These are phyloP conservation scores for Pteronura brasiliensis DNA, from an alignment of 2,113 vertebrate genomes.

Conservation along the genomic window DNA sequence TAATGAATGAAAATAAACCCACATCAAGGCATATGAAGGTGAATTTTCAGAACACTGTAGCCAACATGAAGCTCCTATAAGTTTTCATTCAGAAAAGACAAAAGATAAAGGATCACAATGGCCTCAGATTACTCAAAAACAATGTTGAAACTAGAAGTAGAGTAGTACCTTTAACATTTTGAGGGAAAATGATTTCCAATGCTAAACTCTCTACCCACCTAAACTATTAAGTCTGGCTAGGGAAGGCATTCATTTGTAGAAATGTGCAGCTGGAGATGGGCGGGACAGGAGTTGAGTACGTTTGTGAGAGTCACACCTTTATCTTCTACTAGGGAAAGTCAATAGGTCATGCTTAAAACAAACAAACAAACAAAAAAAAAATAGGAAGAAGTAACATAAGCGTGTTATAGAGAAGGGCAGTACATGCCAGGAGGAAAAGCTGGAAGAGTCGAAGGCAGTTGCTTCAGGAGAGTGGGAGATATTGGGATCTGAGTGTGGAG, in stretches of 20 bases:
- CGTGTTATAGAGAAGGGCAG: neutral
- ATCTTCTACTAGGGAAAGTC: neutral
- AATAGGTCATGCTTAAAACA: neutral
- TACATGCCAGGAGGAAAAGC: neutral
- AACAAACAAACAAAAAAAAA: neutral
- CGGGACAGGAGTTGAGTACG: neutral
- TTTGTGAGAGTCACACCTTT: neutral
- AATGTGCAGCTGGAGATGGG: neutral
- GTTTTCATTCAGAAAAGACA: neutral
- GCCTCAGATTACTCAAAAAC: neutral
- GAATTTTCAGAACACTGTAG: neutral
- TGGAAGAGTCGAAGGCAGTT: neutral
- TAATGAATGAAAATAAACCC: neutral
- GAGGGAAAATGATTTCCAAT: neutral
- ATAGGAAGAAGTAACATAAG: neutral
- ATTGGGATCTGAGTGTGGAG: neutral
- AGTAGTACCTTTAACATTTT: neutral
- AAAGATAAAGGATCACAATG: neutral
- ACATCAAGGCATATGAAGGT: neutral
- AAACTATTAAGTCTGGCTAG: neutral
- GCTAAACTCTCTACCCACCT: neutral
- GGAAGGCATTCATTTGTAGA: neutral
- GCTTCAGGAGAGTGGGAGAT: neutral
- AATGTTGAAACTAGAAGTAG: neutral
- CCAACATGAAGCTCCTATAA: neutral